Percentiles rank a stretch among this genome's conserved stretches.
These are phyloP conservation scores for Sebastes trivittatus DNA, from an alignment of 2,797 vertebrate genomes.

Conservation along the genomic window DNA sequence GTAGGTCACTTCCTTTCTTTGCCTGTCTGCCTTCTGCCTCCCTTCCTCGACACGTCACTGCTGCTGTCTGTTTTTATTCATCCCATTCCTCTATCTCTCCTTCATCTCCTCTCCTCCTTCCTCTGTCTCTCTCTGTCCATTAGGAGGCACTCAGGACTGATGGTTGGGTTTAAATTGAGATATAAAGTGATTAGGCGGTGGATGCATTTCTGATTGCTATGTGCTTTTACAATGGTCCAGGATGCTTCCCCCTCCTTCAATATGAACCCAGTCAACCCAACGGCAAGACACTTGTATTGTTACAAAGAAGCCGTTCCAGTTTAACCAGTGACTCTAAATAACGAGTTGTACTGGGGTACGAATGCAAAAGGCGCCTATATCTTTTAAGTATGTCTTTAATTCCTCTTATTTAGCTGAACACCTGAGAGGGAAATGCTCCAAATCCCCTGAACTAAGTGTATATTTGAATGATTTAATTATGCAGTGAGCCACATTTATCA, in stretches of 20 bases:
- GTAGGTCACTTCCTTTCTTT: slow-evolving; percentile 12
- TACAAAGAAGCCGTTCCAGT: background rate
- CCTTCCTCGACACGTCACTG: background rate
- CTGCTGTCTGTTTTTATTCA: slow-evolving; percentile 25
- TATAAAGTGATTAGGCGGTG: slow-evolving; percentile 80
- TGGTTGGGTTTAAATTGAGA: slow-evolving; percentile 68
- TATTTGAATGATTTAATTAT: background rate
- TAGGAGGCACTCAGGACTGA: slow-evolving; percentile 79
- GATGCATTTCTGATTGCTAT: slow-evolving; percentile 66
- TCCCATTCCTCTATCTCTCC: slow-evolving; percentile 45
- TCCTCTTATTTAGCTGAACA: background rate
- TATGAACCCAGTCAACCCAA: slow-evolving; percentile 48
- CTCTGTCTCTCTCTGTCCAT: slow-evolving; percentile 69
- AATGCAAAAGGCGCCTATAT: background rate
- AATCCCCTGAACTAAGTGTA: background rate
- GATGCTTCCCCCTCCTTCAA: slow-evolving; percentile 24
- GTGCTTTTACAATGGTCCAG: slow-evolving; percentile 41
- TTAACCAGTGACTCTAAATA: background rate
- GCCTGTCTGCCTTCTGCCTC: background rate
- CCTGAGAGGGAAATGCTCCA: background rate
- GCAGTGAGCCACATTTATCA: background rate
- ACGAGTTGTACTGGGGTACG: too few species aligned
- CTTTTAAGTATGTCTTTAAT: background rate
- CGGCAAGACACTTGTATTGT: slow-evolving; percentile 2
- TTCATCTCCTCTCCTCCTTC: slow-evolving; percentile 46